Percentiles rank a stretch among this genome's conserved stretches.
Evolutionary conservation across 2,797 vertebrate genomes (phyloP).

Genomic region (Tenualosa ilisha): DNA sequence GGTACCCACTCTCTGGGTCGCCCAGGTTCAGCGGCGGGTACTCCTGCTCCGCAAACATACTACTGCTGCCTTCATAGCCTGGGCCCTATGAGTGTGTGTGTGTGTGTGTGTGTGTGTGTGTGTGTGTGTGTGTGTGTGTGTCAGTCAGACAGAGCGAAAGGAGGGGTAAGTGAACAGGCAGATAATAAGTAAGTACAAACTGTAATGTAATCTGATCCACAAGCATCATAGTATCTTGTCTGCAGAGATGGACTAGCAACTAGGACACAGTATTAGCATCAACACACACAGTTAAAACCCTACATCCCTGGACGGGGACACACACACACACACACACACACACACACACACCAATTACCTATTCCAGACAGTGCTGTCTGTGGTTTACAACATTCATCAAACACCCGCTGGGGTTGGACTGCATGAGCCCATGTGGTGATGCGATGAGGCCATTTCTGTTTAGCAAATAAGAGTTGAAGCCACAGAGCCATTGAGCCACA

Average conservation of each 20-base stretch:
- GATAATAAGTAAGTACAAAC: no score
- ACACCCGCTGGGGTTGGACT: background rate
- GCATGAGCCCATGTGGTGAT: background rate
- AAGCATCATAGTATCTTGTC: no score
- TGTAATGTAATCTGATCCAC: no score
- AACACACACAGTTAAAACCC: no score
- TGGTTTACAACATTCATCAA: background rate
- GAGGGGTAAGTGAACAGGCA: no score
- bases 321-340: background rate
- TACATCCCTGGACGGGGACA: background rate
- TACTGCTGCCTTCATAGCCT: conserved; percentile 56
- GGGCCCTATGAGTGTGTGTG: conserved; percentile 45
- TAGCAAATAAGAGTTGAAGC: background rate
- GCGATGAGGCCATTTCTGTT: background rate
- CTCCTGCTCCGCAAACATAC: conserved; percentile 60
- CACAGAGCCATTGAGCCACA: no score
- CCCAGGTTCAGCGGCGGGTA: conserved; percentile 88
- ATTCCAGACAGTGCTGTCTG: background rate
- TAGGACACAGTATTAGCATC: no score
- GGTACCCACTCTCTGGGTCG: conserved; percentile 90
- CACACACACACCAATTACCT: background rate
- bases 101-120: background rate
- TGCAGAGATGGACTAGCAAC: no score
- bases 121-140: background rate
- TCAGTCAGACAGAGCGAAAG: no score